Percentiles rank a stretch among this genome's conserved stretches.
Evolutionary conservation across 2,797 vertebrate genomes (phyloP).

Genomic region (Mormyrus proboscirostris): DNA sequence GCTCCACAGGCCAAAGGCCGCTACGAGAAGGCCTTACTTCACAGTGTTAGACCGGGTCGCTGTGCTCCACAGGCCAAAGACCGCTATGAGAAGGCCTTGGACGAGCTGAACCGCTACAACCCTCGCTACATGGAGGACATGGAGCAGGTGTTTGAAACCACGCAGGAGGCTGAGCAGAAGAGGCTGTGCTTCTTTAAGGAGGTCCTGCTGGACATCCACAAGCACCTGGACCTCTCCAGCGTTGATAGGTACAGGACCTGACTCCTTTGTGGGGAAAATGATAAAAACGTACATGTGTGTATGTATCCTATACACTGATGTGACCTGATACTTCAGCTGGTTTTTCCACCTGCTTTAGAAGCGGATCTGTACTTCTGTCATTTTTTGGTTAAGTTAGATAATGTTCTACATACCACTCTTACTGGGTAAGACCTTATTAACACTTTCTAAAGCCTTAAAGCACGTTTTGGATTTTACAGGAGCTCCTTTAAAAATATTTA

Average conservation of each 20-base stretch:
- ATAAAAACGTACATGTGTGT: neutral
- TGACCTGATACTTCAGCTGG: neutral
- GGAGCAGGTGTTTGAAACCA: constrained; percentile 94
- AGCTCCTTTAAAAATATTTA: neutral
- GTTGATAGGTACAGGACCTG: constrained; percentile 64
- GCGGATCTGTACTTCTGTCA: neutral
- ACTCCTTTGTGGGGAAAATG: neutral
- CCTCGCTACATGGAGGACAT: constrained; percentile 99
- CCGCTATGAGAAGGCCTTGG: constrained; percentile 80
- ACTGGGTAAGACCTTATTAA: neutral
- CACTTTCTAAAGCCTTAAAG: neutral
- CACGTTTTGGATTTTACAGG: neutral
- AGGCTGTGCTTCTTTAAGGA: constrained; percentile 86
- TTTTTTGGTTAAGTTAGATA: neutral
- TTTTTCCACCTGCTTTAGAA: neutral
- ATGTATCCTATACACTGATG: neutral
- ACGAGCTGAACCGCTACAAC: constrained; percentile 88
- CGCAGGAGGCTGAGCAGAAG: constrained; percentile 82
- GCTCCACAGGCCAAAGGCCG: constrained; percentile 71
- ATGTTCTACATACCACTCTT: neutral
- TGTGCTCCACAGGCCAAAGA: constrained; percentile 66
- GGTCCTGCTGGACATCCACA: constrained; percentile 79
- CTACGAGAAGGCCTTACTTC: constrained; percentile 34
- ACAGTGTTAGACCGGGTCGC: neutral
- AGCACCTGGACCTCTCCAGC: constrained; percentile 84